Evolutionary conservation across 2,113 vertebrate species (phyloP), one percentile per base, ranked within the genome.

Genomic region (Pelodiscus sinensis): DNA sequence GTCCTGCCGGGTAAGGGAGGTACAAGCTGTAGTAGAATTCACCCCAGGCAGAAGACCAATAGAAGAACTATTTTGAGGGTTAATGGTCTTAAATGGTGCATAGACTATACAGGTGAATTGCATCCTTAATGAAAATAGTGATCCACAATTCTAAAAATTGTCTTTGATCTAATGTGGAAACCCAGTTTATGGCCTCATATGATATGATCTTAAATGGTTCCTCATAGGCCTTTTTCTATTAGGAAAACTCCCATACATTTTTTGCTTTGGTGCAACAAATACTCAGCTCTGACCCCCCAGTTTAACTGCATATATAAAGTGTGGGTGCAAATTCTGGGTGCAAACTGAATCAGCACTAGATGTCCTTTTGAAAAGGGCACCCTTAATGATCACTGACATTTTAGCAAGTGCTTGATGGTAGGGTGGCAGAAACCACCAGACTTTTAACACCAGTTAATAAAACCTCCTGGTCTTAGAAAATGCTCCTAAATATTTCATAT

Each of bases 281-380:
- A 44, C 6, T 38, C 35, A 75, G 71, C 71, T 44, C 4, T 24
- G 1, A 3, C 4, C 0, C 38, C 9, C 55, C 2, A 3, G 5
- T 79, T 92, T 91, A n/a, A 57, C 1, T 54, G 85, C 2, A 52
- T 25, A 9, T 85, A 85, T n/a, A 90, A 94, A 84, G n/a, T 93
- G 55, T 1, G 77, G 13, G 1, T 77, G 8, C 79, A 38, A 56
- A 1, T 35, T 16, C 0, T 38, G 5, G 65, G 3, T 29, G 78
- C 18, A 86, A 13, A 13, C 13, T 10, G 73, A 89, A 81, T 0
- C 2, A 8, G 58, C 8, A 5, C 14, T 82, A 2, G 1, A 14
- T 86, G 80, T 4, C 1, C 3, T 81, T 88, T 85, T 27, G 83
- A 44, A 56, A 85, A 89, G 81, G 52, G 9, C 1, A 56, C 0